Conservation (phyloP, 2,888 invertebrate genomes). For the Trisateles emortualis region DNA sequence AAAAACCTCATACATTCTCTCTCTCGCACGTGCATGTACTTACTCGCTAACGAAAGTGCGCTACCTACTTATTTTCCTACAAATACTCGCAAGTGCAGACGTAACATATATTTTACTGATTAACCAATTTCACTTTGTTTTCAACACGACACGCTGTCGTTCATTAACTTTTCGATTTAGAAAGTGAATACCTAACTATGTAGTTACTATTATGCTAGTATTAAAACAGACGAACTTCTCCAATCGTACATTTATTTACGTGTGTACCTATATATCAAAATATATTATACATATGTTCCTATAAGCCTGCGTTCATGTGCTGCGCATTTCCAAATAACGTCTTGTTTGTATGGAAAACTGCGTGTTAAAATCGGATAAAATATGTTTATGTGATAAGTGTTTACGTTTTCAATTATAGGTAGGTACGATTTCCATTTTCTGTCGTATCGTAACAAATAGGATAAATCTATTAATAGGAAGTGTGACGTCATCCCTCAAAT, state of each 20-base stretch:
- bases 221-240: no score
- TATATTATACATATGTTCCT: neutral
- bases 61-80: constrained; percentile 34
- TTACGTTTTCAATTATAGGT: constrained; percentile 20
- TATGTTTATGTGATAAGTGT: constrained; percentile 24
- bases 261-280: no score
- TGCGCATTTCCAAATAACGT: constrained; percentile 41
- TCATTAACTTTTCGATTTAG: constrained; percentile 48
- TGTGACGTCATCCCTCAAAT: neutral
- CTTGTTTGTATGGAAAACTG: constrained; percentile 42
- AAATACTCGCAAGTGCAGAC: constrained; percentile 12
- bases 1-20: constrained; percentile 26
- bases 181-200: constrained; percentile 48
- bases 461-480: constrained; percentile 1
- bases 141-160: constrained; percentile 27
- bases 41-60: constrained; percentile 34
- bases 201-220: neutral
- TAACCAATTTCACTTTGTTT: constrained; percentile 51
- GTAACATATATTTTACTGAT: constrained; percentile 22
- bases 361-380: constrained; percentile 32
- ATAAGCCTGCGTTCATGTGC: neutral
- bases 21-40: constrained; percentile 32
- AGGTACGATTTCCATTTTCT: constrained; percentile 31
- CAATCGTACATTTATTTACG: neutral
- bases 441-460: neutral